Evolutionary conservation across 2,113 vertebrate genomes (phyloP), one percentile per base, ranked within the genome.

Genomic region (Podiceps cristatus): DNA sequence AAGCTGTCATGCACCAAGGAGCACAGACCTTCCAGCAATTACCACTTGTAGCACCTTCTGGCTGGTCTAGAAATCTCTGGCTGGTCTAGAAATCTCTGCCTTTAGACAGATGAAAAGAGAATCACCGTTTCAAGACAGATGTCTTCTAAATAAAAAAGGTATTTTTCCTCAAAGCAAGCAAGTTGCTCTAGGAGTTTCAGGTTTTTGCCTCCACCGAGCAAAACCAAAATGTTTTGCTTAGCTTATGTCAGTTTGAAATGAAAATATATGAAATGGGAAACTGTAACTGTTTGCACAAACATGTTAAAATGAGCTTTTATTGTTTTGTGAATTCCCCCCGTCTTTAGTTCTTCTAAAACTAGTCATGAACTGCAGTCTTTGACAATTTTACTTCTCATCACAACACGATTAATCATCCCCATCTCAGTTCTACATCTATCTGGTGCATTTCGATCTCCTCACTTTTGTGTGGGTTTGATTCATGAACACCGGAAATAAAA

Each of bases 401-500:
- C 35, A 62, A 37, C 17, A 47, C 10, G 81, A 5, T 75, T 90
- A 78, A 85, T 72, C 66, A 93, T 92, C 42, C 2, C 10, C 9
- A 56, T 85, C 92, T 94, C 81, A 64, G 20, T 75, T 90, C 49
- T 63, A 19, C 19, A 44, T 56, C 75, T 88, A 11, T 91, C 27
- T 96, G 24, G 13, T 72, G n/a, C 18, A 56, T 71, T 96, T 94
- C 9, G 6, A 62, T 86, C 2, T 5, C 47, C 31, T 63, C 44
- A 42, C 62, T 86, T 96, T 88, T 95, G 23, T 82, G 62, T 55
- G 71, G 20, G 27, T 58, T 93, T 94, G 73, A 95, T 93, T 94
- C 71, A 78, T 74, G 58, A 82, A 29, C 50, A 84, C 33, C 44
- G 90, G 81, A 94, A 96, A 90, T 79, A 84, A 93, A 93, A 84